Evolutionary conservation across 2,113 vertebrate genomes (phyloP), one percentile per base, ranked within the genome.

Genomic region (Triplophysa siluroides): DNA sequence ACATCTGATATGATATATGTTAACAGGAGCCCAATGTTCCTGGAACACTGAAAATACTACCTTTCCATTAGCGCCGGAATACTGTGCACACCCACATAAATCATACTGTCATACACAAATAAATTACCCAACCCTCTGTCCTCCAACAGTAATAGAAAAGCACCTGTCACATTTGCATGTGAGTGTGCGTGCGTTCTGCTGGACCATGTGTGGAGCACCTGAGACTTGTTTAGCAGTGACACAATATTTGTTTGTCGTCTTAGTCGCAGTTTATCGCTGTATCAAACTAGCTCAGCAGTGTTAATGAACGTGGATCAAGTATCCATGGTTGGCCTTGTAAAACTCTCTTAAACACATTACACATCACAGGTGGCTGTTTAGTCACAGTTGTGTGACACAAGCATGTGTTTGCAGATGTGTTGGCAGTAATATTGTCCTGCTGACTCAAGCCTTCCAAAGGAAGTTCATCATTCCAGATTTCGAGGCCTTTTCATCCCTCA

Each of bases 401-500:
- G 70, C 29, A 24, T 70, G 38, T 71, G 52, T 63, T 67, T 83
- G 38, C 77, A 97, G 95, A 88, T 96, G 90, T 90, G 93, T 94
- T 64, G 91, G 93, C 56, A 92, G 93, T 88, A 96, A 95, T 90
- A 94, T 96, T 83, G 92, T 96, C 64, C 89, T 96, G 83, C 91
- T 97, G 88, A 94, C 95, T 1, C 94, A 96, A 79, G 94, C 95
- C 23, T 95, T 97, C 87, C 92, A 92, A 80, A 95, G 93, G 76
- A 95, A 95, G 88, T 95, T 96, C 84, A 94, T 96, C 85, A 95
- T 97, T 87, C 95, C 95, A 18, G 91, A 95, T 83, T 96, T 97
- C 86, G 90, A 93, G 54, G 86, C 92, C 60, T 95, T 97, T 82
- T 87, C 90, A 0, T 84, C 87, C 76, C 91, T 93, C 38, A 94